Conservation (phyloP, 2,888 invertebrate genomes). For the Hetaerina titia region DNA sequence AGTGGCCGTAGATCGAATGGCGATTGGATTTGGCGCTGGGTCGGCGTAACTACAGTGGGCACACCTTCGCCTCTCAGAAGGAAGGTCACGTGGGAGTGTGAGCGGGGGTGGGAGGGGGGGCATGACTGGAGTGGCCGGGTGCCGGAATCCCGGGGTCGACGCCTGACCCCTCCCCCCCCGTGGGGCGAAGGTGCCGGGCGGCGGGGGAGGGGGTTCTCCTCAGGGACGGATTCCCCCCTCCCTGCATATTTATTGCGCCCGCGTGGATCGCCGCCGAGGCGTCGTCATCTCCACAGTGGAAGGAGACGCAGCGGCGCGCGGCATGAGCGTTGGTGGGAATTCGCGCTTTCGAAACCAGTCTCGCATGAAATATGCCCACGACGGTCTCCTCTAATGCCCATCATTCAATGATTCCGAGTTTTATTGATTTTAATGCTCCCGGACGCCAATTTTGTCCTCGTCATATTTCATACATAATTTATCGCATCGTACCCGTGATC, state of each 20-base stretch:
- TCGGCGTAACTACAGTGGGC: no score
- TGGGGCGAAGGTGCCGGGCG: no score
- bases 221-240: no score
- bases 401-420: conserved; percentile 1
- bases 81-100: no score
- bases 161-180: no score
- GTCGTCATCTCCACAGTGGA: neutral
- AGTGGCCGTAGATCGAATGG: no score
- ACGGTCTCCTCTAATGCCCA: neutral
- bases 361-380: neutral
- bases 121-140: no score
- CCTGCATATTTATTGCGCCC: neutral
- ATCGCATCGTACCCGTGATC: neutral
- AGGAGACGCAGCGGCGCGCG: neutral
- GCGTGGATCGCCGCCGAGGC: neutral
- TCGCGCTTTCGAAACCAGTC: neutral
- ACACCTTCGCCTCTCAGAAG: no score
- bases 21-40: no score
- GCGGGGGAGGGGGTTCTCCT: no score
- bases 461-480: neutral
- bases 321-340: neutral
- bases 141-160: no score
- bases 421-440: conserved; percentile 13
- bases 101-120: no score
- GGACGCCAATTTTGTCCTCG: neutral